A percentile compares a stretch with the other conserved stretches of the same genome.
Evolutionary conservation across 2,797 vertebrate genomes (phyloP).

Genomic region (Falco concolor): DNA sequence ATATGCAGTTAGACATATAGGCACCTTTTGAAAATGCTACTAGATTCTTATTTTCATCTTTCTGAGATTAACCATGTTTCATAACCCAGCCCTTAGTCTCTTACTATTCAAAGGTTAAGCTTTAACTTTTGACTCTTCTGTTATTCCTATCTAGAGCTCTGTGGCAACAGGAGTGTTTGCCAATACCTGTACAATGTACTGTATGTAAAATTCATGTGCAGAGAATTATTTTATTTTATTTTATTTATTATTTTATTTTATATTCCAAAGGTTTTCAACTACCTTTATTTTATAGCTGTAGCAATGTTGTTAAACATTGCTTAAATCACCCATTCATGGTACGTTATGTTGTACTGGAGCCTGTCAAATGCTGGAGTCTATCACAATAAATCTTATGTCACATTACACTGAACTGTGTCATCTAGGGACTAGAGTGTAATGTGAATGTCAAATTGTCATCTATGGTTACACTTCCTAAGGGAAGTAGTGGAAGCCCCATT

Average conservation of each 20-base stretch:
- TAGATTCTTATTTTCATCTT: background rate
- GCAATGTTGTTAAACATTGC: background rate
- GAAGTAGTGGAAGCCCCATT: background rate
- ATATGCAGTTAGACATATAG: background rate
- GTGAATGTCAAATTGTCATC: slow-evolving; percentile 39
- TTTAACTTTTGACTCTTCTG: background rate
- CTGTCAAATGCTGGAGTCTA: slow-evolving; percentile 15
- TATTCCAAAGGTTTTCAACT: background rate
- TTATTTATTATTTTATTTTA: background rate
- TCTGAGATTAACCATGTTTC: background rate
- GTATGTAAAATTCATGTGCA: background rate
- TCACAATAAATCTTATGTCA: slow-evolving; percentile 28
- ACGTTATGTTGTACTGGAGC: background rate
- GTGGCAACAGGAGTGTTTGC: background rate
- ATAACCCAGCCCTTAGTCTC: background rate
- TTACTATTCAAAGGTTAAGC: background rate
- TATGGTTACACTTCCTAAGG: background rate
- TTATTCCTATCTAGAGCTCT: background rate
- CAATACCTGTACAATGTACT: background rate
- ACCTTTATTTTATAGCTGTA: background rate
- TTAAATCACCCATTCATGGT: background rate
- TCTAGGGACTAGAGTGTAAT: background rate
- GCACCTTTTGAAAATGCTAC: background rate
- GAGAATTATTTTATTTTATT: background rate
- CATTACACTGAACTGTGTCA: background rate